phyloP scores from a whole-genome alignment of 64 coral and sea anemone genomes.

The Montipora foliosa region DNA sequence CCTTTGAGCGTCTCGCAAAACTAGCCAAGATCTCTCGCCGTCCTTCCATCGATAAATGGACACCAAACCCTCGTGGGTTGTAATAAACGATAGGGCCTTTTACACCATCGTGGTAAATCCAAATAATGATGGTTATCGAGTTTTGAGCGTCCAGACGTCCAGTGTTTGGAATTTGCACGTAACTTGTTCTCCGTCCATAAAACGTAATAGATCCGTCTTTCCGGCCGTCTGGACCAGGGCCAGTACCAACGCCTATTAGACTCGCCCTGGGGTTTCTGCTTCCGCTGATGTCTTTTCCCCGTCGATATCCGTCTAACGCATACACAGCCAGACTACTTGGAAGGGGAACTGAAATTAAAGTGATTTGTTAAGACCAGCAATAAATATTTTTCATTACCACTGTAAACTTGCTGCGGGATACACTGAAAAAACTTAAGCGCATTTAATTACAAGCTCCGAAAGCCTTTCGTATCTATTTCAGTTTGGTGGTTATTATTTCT shows the following conservation, averaged over 20 bases:
- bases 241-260: slow-evolving; percentile 12
- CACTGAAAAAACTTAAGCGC: no score
- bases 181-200: slow-evolving; percentile 50
- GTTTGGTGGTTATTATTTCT: no score
- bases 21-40: slow-evolving; percentile 46
- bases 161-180: slow-evolving; percentile 54
- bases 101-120: slow-evolving; percentile 56
- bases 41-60: slow-evolving; percentile 54
- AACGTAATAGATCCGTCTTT: slow-evolving; percentile 62
- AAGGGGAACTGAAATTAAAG: slow-evolving; percentile 23
- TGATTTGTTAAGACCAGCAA: not conserved
- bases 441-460: no score
- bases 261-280: slow-evolving; percentile 53
- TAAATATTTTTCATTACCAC: no score
- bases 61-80: slow-evolving; percentile 25
- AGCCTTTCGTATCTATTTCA: no score
- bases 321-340: slow-evolving; percentile 52
- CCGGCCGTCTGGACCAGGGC: slow-evolving; percentile 61
- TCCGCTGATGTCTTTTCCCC: slow-evolving; percentile 55
- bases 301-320: slow-evolving; percentile 41
- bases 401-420: no score
- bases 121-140: slow-evolving; percentile 69
- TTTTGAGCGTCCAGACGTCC: slow-evolving; percentile 35
- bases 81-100: slow-evolving; percentile 61
- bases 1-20: slow-evolving; percentile 32